Evolutionary conservation across 2,113 vertebrate species (phyloP).

Genomic region (Nibea albiflora): DNA sequence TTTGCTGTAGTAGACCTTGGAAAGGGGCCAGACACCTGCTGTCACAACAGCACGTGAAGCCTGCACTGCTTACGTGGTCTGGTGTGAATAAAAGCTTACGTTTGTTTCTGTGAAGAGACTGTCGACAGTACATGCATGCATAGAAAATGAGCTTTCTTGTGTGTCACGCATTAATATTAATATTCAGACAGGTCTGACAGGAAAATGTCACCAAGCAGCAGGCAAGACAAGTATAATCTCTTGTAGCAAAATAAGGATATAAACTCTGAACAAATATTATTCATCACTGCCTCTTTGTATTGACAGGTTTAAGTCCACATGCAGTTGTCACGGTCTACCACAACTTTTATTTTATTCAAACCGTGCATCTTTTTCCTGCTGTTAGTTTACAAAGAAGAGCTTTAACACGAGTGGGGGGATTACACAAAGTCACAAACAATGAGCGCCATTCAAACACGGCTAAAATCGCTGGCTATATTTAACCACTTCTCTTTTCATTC

Average conservation of each 20-base stretch:
- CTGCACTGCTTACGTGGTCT: conserved; percentile 16
- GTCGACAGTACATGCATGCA: not conserved
- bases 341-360: conserved; percentile 4
- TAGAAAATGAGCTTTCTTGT: not conserved
- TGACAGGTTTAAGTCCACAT: not conserved
- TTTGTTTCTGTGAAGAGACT: not conserved
- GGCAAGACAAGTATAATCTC: not conserved
- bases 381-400: conserved; percentile 22
- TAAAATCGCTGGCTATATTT: conserved; percentile 74
- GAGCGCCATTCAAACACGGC: conserved; percentile 59
- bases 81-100: not conserved
- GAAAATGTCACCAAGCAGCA: not conserved
- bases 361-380: not conserved
- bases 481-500: conserved; percentile 65
- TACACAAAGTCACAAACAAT: conserved; percentile 71
- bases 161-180: not conserved
- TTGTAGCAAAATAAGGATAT: not conserved
- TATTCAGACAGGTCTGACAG: not conserved
- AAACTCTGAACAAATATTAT: not conserved
- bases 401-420: conserved; percentile 42
- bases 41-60: conserved; percentile 46
- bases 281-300: not conserved
- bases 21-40: conserved; percentile 65
- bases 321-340: not conserved
- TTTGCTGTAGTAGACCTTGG: conserved; percentile 42